Conservation (phyloP, 2,113 vertebrate species). For the Procapra przewalskii region DNA sequence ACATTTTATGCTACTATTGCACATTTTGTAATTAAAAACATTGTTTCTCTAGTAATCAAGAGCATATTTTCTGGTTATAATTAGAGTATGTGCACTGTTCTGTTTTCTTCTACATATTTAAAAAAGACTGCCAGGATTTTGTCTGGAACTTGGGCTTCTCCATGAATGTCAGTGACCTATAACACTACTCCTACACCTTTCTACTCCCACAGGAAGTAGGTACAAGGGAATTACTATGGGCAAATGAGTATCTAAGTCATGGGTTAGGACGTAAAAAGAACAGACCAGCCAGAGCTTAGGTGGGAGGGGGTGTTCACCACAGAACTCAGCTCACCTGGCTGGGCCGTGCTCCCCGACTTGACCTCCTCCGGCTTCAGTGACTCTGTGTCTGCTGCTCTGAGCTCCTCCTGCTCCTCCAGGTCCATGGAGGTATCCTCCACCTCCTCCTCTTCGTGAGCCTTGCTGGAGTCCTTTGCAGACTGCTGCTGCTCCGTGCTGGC, state of each 20-base stretch:
- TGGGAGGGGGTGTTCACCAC: neutral
- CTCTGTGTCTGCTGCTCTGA: conserved; percentile 80
- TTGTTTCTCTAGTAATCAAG: neutral
- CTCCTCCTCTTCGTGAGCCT: conserved; percentile 78
- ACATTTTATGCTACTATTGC: neutral
- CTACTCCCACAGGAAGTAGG: neutral
- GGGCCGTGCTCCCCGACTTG: conserved; percentile 69
- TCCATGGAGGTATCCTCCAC: conserved; percentile 84
- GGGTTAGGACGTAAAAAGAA: neutral
- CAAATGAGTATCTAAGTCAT: neutral
- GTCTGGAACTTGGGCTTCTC: neutral
- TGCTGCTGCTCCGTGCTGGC: conserved; percentile 93
- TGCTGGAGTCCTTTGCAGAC: conserved; percentile 70
- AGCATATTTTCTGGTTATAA: neutral
- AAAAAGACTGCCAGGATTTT: neutral
- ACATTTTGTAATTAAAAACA: neutral
- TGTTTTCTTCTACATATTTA: neutral
- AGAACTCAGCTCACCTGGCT: conserved; percentile 82
- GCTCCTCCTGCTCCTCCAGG: conserved; percentile 80
- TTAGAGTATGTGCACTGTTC: neutral
- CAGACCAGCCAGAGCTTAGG: neutral
- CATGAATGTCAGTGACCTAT: neutral
- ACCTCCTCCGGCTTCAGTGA: conserved; percentile 89
- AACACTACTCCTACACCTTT: neutral
- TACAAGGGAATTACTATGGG: neutral